These are phyloP conservation scores for Ichneumoninae sp. DNA, from an alignment of 2,888 invertebrate species.

Conservation along the genomic window DNA sequence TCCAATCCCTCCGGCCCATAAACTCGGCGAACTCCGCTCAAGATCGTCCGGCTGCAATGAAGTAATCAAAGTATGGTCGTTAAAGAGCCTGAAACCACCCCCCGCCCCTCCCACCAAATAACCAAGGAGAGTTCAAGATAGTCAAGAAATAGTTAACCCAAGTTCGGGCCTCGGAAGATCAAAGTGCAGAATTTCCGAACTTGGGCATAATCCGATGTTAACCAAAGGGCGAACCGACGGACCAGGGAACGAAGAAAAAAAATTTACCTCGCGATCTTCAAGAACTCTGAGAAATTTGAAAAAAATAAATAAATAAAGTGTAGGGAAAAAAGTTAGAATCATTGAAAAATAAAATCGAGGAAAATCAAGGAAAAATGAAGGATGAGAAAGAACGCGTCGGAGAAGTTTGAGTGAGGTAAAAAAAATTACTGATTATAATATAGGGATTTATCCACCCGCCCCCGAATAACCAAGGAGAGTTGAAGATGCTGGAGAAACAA, in stretches of 20 bases:
- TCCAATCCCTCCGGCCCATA: neutral
- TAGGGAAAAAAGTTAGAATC: too few relatives aligned
- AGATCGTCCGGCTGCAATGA: neutral
- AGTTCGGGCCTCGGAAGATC: neutral
- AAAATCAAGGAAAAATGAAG: too few relatives aligned
- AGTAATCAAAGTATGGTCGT: neutral
- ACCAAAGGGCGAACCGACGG: neutral
- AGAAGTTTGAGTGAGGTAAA: neutral
- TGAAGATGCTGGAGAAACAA: conserved; percentile 45
- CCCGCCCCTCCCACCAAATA: neutral
- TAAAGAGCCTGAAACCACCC: neutral
- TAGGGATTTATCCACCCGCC: too few relatives aligned
- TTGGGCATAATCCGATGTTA: neutral
- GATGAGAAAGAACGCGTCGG: neutral
- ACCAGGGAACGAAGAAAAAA: too few relatives aligned
- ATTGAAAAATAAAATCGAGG: neutral
- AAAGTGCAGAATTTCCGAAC: neutral
- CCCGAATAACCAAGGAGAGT: neutral
- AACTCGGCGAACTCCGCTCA: conserved; percentile 47
- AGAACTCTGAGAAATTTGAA: too few relatives aligned
- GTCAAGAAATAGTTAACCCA: conserved; percentile 32
- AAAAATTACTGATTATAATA: neutral
- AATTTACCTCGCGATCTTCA: too few relatives aligned
- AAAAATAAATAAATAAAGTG: neutral
- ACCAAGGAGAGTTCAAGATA: conserved; percentile 24